phyloP scores from a whole-genome alignment of 2,113 vertebrate species.

The Rhea americana region DNA sequence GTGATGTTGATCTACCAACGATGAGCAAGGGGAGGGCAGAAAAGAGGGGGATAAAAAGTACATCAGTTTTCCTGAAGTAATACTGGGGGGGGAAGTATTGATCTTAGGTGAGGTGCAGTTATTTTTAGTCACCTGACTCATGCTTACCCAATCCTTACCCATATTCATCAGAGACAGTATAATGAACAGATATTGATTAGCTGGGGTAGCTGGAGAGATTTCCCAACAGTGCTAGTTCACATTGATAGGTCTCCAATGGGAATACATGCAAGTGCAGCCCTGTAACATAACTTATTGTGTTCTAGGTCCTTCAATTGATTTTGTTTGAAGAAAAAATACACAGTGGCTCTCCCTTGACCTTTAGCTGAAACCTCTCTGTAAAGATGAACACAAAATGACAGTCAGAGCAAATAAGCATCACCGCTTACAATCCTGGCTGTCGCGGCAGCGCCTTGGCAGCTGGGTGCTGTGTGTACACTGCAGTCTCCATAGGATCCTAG shows the following conservation, averaged over 20 bases:
- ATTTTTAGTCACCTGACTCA: constrained; percentile 84
- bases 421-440: background rate
- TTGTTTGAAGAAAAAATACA: constrained; percentile 71
- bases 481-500: background rate
- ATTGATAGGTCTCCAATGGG: constrained; percentile 77
- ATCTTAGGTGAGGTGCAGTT: constrained; percentile 78
- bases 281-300: constrained; percentile 82
- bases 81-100: constrained; percentile 55
- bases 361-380: constrained; percentile 71
- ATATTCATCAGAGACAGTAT: constrained; percentile 79
- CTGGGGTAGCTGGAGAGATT: constrained; percentile 81
- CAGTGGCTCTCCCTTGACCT: constrained; percentile 76
- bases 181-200: constrained; percentile 90
- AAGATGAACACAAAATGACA: constrained; percentile 48
- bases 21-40: background rate
- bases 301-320: constrained; percentile 83
- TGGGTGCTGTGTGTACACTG: background rate
- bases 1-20: constrained; percentile 41
- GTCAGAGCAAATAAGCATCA: constrained; percentile 42
- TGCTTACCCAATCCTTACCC: constrained; percentile 79
- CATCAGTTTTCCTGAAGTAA: constrained; percentile 58
- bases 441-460: rapidly evolving
- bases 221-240: constrained; percentile 78
- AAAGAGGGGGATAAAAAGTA: background rate
- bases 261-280: constrained; percentile 55